A percentile compares a stretch with the other conserved stretches of the same genome.
phyloP scores from a whole-genome alignment of 2,113 vertebrate species.

The Corythaixoides concolor region DNA sequence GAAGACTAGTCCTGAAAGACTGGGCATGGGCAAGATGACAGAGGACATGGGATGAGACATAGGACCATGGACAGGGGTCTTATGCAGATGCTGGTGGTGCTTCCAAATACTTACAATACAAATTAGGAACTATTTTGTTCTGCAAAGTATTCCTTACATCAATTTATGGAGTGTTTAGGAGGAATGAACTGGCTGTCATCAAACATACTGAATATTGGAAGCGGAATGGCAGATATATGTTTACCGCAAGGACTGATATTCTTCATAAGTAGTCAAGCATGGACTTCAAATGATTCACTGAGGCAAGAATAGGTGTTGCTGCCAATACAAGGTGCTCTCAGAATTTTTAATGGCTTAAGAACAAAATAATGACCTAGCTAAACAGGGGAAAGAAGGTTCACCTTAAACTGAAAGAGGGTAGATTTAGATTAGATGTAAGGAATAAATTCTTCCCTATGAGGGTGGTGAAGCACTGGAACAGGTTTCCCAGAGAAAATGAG shows the following conservation, averaged over 20 bases:
- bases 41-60: too few species aligned
- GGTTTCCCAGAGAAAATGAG: too few species aligned
- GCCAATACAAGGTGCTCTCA: neutral
- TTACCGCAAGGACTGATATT: neutral
- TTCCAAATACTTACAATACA: neutral
- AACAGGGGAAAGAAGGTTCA: neutral
- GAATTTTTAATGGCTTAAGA: neutral
- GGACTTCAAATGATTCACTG: neutral
- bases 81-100: neutral
- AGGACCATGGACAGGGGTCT: neutral
- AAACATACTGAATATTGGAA: neutral
- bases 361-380: neutral
- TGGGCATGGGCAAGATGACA: neutral
- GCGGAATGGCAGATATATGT: neutral
- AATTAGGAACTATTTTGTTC: neutral
- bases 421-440: too few species aligned
- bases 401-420: too few species aligned
- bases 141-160: neutral
- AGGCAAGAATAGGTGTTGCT: neutral
- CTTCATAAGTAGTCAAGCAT: neutral
- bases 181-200: neutral
- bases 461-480: too few species aligned
- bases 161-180: neutral
- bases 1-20: neutral
- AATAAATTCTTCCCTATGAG: too few species aligned